phyloP scores from a whole-genome alignment of 2,888 invertebrate genomes.

The Ormyrus thymus region DNA sequence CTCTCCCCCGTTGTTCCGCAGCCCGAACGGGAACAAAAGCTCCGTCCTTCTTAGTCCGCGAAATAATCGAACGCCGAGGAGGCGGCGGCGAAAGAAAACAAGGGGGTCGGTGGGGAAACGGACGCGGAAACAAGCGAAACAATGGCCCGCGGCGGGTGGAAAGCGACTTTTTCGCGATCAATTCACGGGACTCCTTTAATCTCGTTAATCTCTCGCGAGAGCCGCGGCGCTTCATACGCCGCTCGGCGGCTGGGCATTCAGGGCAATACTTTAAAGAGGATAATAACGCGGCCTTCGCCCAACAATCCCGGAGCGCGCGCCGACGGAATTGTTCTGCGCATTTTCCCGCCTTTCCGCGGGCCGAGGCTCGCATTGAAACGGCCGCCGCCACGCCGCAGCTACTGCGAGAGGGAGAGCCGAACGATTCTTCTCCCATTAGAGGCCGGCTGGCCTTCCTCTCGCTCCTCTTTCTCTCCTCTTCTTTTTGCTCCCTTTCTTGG shows the following conservation, averaged over 20 bases:
- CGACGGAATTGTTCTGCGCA: slow-evolving; percentile 40
- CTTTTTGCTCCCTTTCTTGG: neutral
- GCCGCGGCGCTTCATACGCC: slow-evolving; percentile 14
- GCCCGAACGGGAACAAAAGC: too few relatives aligned
- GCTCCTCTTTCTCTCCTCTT: neutral
- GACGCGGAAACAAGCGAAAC: too few relatives aligned
- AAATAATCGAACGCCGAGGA: too few relatives aligned
- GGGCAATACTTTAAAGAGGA: slow-evolving; percentile 42
- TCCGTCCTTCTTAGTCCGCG: too few relatives aligned
- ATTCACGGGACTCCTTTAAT: slow-evolving; percentile 45
- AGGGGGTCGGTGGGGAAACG: too few relatives aligned
- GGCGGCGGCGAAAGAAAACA: too few relatives aligned
- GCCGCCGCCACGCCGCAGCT: neutral
- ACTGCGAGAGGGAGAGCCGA: neutral
- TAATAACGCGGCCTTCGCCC: slow-evolving; percentile 33
- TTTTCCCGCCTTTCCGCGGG: slow-evolving; percentile 33
- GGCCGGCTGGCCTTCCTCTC: slow-evolving; percentile 3
- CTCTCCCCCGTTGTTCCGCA: too few relatives aligned
- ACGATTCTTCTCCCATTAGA: slow-evolving; percentile 49
- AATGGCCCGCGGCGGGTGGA: neutral
- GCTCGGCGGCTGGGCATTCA: neutral
- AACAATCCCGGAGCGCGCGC: neutral
- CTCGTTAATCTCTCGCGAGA: slow-evolving; percentile 36
- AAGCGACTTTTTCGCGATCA: slow-evolving; percentile 26
- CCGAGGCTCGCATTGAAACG: slow-evolving; percentile 33